Percentiles rank a stretch among this genome's conserved stretches.
These are phyloP conservation scores for Drosophila subquinaria DNA, from an alignment of 2,888 invertebrate species.

Conservation along the genomic window DNA sequence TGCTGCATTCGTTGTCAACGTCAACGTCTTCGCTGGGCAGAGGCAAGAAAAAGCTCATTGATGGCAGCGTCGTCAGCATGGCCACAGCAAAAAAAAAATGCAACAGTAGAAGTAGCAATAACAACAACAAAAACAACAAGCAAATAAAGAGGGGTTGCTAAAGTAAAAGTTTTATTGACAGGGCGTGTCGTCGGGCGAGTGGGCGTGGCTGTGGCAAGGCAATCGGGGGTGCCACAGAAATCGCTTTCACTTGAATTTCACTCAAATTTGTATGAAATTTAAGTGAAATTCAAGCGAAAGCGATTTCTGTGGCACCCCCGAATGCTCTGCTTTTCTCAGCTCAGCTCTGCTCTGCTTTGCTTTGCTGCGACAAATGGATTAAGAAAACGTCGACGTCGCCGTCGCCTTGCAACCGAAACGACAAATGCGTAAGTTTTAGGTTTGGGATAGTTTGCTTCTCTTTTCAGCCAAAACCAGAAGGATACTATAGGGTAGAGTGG, in stretches of 20 bases:
- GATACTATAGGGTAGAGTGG: not conserved
- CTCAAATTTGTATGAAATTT: too few relatives aligned
- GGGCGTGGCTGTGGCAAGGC: conserved; percentile 29
- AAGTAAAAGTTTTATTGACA: conserved; percentile 50
- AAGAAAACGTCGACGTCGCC: conserved; percentile 39
- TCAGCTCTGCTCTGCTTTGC: not conserved
- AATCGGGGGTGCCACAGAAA: too few relatives aligned
- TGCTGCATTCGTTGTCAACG: conserved; percentile 16
- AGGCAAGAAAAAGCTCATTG: conserved; percentile 45
- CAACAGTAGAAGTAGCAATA: conserved; percentile 21
- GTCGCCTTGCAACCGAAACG: conserved; percentile 44
- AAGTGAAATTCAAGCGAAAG: too few relatives aligned
- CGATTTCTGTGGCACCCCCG: too few relatives aligned
- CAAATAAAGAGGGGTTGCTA: conserved; percentile 7
- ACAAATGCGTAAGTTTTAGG: conserved; percentile 65
- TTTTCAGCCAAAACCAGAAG: conserved; percentile 2
- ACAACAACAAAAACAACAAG: conserved; percentile 4
- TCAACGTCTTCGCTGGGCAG: conserved; percentile 24
- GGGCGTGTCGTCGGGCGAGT: conserved; percentile 32
- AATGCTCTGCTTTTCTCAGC: conserved; percentile 9
- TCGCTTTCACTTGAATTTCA: too few relatives aligned
- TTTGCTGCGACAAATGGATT: conserved; percentile 50
- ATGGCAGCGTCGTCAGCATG: conserved; percentile 32
- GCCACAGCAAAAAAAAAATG: conserved; percentile 13
- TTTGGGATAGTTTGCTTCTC: conserved; percentile 32